phyloP scores from a whole-genome alignment of 2,113 vertebrate genomes.

The Jacana jacana region DNA sequence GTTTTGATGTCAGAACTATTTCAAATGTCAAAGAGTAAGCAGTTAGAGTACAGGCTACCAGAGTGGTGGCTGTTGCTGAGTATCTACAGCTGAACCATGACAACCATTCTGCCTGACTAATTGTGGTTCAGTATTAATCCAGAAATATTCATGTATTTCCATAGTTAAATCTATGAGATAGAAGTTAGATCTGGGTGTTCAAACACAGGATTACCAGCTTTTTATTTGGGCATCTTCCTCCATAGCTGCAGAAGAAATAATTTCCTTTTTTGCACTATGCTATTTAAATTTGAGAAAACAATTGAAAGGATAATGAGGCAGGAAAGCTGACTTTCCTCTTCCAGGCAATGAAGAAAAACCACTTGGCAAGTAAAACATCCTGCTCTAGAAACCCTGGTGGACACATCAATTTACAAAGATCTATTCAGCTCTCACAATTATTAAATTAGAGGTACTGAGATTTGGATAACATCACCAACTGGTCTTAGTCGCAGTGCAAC shows the following conservation, averaged over 20 bases:
- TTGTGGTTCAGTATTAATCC: background rate
- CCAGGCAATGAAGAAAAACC: background rate
- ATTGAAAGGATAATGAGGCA: background rate
- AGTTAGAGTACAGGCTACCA: background rate
- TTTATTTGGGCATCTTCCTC: background rate
- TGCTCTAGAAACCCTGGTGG: background rate
- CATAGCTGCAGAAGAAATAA: background rate
- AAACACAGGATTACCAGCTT: background rate
- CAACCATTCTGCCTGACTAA: background rate
- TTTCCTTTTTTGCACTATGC: background rate
- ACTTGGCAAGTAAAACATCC: background rate
- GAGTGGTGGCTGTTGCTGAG: background rate
- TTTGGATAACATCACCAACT: background rate
- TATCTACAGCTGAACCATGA: background rate
- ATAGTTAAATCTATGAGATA: background rate
- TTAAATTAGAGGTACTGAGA: background rate
- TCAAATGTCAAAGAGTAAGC: background rate
- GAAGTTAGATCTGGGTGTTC: background rate
- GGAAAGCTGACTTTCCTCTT: background rate
- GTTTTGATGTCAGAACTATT: background rate
- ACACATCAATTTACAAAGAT: background rate
- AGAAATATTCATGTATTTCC: background rate
- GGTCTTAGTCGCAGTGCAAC: background rate
- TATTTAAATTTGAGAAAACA: background rate
- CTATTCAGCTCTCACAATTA: background rate